Conservation (phyloP, 2,888 invertebrate genomes). For the Cantharis flavilabris region DNA sequence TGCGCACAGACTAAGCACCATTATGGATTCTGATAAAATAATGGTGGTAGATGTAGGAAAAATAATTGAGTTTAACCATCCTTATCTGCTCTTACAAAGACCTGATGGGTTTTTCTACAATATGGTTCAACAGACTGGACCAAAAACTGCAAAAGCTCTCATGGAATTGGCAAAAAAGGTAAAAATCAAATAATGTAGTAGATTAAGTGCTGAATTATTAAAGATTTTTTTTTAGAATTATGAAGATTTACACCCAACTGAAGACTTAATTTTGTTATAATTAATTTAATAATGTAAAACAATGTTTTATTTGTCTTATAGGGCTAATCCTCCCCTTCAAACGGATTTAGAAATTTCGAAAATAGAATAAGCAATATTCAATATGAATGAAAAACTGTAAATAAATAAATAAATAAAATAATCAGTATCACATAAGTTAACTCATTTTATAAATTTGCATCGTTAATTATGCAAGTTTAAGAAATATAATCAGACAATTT, state of each 20-base stretch:
- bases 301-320: no score
- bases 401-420: no score
- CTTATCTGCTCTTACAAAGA: conserved; percentile 66
- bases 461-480: no score
- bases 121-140: conserved; percentile 9
- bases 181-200: neutral
- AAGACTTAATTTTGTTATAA: neutral
- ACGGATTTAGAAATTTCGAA: no score
- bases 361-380: no score
- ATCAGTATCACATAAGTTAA: no score
- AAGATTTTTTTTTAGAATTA: neutral
- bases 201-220: neutral
- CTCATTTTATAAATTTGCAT: no score
- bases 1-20: conserved; percentile 78
- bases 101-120: conserved; percentile 36
- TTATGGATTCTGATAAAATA: conserved; percentile 80
- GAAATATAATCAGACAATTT: no score
- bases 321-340: no score
- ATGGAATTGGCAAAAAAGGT: neutral
- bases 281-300: neutral
- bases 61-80: conserved; percentile 74
- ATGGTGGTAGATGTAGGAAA: conserved; percentile 76
- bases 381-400: no score
- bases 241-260: neutral
- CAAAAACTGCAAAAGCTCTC: neutral